These are phyloP conservation scores for Aporrectodea caliginosa DNA, from an alignment of 1,140 invertebrate species.

Conservation along the genomic window DNA sequence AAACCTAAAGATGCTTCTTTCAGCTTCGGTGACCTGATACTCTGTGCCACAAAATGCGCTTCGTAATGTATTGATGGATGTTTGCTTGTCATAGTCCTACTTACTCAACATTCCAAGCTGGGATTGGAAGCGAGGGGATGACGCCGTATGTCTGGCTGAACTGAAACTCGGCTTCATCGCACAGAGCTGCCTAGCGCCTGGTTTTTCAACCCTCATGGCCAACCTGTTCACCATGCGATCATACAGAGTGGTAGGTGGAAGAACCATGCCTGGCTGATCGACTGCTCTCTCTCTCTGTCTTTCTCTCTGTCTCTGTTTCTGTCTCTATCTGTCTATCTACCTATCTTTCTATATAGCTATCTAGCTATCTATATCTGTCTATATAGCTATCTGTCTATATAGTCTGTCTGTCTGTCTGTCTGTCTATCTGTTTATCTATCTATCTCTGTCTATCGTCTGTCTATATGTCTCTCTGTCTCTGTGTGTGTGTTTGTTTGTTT, in stretches of 20 bases:
- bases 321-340: neutral
- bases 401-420: neutral
- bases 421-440: neutral
- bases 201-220: too few relatives aligned
- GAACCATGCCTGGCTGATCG: neutral
- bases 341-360: neutral
- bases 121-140: too few relatives aligned
- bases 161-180: neutral
- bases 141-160: too few relatives aligned
- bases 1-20: too few relatives aligned
- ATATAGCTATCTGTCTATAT: neutral
- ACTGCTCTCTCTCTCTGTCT: neutral
- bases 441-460: neutral
- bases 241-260: neutral
- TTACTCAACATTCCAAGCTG: too few relatives aligned
- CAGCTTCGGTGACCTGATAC: too few relatives aligned
- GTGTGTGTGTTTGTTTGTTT: neutral
- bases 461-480: neutral
- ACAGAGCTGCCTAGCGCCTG: neutral
- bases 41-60: neutral
- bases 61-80: neutral
- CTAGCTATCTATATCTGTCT: neutral
- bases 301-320: slow-evolving; percentile 1
- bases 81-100: neutral
- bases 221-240: neutral